Evolutionary conservation across 1,140 invertebrate genomes (phyloP).

Genomic region (Armadillidium nasatum): DNA sequence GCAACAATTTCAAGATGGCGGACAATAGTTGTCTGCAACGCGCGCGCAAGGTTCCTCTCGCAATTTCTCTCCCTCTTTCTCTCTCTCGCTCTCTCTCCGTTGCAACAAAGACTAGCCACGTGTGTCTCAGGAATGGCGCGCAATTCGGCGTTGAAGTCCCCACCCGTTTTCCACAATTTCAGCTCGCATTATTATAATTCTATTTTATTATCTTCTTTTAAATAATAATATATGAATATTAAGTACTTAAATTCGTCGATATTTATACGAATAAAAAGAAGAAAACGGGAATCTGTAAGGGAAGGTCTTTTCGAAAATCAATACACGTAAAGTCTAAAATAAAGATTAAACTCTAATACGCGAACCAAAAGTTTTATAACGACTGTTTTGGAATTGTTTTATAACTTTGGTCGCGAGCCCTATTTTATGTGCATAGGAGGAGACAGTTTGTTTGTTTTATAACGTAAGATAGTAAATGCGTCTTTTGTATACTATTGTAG

Average conservation of each 20-base stretch:
- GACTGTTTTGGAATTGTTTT: neutral
- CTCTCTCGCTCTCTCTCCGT: too few species aligned
- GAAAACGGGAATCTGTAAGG: neutral
- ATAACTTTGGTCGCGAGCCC: neutral
- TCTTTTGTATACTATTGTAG: too few species aligned
- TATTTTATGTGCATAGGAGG: neutral
- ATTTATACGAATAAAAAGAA: neutral
- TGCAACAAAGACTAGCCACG: neutral
- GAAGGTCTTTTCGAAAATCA: neutral
- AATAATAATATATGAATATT: neutral
- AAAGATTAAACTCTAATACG: slow-evolving; percentile 9
- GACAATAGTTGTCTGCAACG: neutral
- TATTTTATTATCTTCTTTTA: neutral
- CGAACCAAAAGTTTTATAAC: slow-evolving; percentile 1
- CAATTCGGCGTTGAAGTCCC: neutral
- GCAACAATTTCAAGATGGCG: slow-evolving; percentile 1
- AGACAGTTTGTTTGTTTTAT: too few species aligned
- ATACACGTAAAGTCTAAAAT: neutral
- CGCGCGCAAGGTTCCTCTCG: neutral
- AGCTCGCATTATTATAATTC: neutral
- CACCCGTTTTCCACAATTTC: neutral
- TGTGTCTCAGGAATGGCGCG: neutral
- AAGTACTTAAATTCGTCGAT: neutral
- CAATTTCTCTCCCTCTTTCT: neutral
- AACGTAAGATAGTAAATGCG: too few species aligned